These are phyloP conservation scores for Schizopygopsis malacanthus DNA, from an alignment of 2,797 vertebrate genomes.

Conservation along the genomic window DNA sequence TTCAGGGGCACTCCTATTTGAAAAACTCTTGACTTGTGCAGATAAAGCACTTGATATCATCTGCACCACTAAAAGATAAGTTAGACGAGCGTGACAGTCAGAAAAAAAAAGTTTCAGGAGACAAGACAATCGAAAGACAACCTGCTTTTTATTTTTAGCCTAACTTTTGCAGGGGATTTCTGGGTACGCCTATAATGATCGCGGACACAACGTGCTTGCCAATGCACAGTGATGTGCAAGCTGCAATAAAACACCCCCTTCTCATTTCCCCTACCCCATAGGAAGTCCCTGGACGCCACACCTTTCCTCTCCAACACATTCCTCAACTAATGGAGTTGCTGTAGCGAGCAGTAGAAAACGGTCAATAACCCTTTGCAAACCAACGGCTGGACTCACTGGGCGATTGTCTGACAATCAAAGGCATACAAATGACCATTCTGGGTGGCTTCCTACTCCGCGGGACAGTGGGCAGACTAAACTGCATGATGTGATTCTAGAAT, in stretches of 20 bases:
- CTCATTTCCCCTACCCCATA: slow-evolving; percentile 54
- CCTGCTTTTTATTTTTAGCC: slow-evolving; percentile 25
- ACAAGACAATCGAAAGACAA: slow-evolving; percentile 47
- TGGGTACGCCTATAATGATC: neutral
- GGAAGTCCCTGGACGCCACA: slow-evolving; percentile 64
- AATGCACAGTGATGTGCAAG: slow-evolving; percentile 27
- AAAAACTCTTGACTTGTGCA: slow-evolving; percentile 17
- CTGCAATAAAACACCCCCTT: slow-evolving; percentile 20
- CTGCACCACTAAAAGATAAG: slow-evolving; percentile 12
- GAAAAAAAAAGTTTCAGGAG: slow-evolving; percentile 12
- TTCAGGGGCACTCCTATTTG: slow-evolving; percentile 19
- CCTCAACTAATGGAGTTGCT: slow-evolving; percentile 53
- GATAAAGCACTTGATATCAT: slow-evolving; percentile 52
- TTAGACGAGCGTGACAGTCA: slow-evolving; percentile 33
- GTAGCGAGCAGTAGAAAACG: neutral
- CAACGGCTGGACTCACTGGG: slow-evolving; percentile 17
- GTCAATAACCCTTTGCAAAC: slow-evolving; percentile 20
- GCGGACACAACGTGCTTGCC: neutral
- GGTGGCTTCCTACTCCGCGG: slow-evolving; percentile 14
- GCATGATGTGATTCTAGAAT: slow-evolving; percentile 28
- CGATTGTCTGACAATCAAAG: neutral
- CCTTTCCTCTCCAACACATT: slow-evolving; percentile 66
- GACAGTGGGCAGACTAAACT: slow-evolving; percentile 1
- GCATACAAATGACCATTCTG: slow-evolving; percentile 22
- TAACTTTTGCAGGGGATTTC: slow-evolving; percentile 28